Evolutionary conservation across 2,888 invertebrate species (phyloP).

Genomic region (Ceraclea dissimilis): DNA sequence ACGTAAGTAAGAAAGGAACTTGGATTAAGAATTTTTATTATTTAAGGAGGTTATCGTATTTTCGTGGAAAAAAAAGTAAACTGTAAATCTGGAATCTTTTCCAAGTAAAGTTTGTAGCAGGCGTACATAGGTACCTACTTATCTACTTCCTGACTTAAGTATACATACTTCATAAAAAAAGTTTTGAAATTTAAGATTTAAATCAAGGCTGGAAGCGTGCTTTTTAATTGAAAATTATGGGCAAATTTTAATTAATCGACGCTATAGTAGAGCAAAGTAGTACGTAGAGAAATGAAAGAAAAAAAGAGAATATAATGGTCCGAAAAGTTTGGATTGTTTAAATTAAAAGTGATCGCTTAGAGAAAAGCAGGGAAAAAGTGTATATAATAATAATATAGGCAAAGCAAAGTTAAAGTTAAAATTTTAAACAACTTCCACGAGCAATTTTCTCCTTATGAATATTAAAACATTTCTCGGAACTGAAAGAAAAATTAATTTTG

Average conservation of each 20-base stretch:
- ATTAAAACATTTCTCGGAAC: constrained; percentile 13
- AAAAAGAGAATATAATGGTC: constrained; percentile 4
- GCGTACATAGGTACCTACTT: too few relatives aligned
- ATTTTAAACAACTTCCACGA: constrained; percentile 2
- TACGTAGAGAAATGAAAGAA: too few relatives aligned
- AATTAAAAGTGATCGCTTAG: constrained; percentile 11
- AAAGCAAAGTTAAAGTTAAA: constrained; percentile 1
- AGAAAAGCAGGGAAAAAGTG: constrained; percentile 1
- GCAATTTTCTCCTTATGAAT: constrained; percentile 15
- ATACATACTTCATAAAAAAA: too few relatives aligned
- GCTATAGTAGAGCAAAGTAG: not conserved
- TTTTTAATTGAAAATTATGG: constrained; percentile 1
- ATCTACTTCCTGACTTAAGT: too few relatives aligned
- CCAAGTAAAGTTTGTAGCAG: too few relatives aligned
- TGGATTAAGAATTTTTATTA: too few relatives aligned
- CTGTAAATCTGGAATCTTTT: too few relatives aligned
- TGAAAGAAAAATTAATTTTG: constrained; percentile 11
- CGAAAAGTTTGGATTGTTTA: constrained; percentile 11
- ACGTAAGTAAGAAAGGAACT: too few relatives aligned
- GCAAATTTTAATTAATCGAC: not conserved
- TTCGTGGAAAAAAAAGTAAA: too few relatives aligned
- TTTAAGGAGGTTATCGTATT: too few relatives aligned
- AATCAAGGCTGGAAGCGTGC: not conserved
- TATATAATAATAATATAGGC: not conserved
- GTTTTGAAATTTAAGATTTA: not conserved